phyloP scores from a whole-genome alignment of 2,113 vertebrate species.

The Phocoena sinus region DNA sequence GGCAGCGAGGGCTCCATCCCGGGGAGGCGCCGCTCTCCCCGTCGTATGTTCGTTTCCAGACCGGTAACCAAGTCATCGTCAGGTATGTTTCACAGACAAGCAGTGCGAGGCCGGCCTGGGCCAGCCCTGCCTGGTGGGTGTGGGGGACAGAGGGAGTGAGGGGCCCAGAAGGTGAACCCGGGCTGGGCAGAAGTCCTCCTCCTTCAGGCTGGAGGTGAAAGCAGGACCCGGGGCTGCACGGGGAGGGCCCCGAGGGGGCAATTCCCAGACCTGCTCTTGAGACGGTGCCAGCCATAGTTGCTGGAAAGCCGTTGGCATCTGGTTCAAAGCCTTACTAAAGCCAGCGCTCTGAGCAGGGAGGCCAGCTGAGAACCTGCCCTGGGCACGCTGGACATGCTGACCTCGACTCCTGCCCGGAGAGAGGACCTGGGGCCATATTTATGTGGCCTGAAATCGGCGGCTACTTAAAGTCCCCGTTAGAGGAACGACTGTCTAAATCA shows the following conservation, averaged over 20 bases:
- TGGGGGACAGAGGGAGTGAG: background rate
- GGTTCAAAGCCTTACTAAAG: background rate
- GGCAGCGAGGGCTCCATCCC: too few relatives aligned
- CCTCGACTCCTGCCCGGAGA: background rate
- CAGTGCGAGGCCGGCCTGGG: background rate
- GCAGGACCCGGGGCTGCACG: background rate
- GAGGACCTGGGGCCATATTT: background rate
- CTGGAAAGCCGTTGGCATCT: background rate
- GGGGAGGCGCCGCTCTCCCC: background rate
- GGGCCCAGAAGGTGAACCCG: too few relatives aligned
- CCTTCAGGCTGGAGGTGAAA: background rate
- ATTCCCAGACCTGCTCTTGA: too few relatives aligned
- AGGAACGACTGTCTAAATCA: background rate
- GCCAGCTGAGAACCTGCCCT: background rate
- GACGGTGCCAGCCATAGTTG: too few relatives aligned
- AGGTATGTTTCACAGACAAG: fast-evolving
- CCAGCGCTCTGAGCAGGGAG: fast-evolving
- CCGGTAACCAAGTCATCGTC: background rate
- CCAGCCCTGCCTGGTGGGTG: background rate
- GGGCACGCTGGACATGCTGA: background rate
- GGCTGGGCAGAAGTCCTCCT: background rate
- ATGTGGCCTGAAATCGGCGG: background rate
- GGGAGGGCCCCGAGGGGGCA: fast-evolving
- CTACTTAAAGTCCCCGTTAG: background rate
- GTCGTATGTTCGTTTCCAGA: background rate